These are phyloP conservation scores for Eumerus sabulonum DNA, from an alignment of 2,888 invertebrate species.

Conservation along the genomic window DNA sequence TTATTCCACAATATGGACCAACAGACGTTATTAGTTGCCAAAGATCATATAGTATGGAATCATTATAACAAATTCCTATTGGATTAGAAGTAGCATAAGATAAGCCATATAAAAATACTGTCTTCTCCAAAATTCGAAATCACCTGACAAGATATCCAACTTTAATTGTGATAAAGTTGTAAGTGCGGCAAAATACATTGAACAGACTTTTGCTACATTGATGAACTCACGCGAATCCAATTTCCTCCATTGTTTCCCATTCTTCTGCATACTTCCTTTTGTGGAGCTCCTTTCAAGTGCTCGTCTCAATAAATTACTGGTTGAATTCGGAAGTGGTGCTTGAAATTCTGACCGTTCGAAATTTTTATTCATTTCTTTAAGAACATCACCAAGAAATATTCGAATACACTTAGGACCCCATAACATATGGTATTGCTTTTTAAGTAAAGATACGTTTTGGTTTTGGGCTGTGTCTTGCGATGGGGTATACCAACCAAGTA, in stretches of 20 bases:
- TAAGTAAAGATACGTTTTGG: conserved; percentile 78
- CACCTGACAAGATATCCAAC: conserved; percentile 95
- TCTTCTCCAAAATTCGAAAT: conserved; percentile 9
- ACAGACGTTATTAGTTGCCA: conserved; percentile 94
- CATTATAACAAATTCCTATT: conserved; percentile 94
- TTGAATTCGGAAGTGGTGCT: conserved; percentile 75
- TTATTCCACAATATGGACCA: conserved; percentile 93
- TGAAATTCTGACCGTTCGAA: conserved; percentile 78
- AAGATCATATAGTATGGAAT: conserved; percentile 91
- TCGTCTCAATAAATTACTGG: conserved; percentile 81
- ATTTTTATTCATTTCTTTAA: conserved; percentile 76
- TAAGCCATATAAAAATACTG: neutral
- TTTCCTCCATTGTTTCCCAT: conserved; percentile 82
- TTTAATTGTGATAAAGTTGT: conserved; percentile 93
- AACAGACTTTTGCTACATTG: conserved; percentile 91
- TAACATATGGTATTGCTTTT: conserved; percentile 80
- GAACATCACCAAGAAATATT: conserved; percentile 81
- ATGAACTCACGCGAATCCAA: conserved; percentile 90
- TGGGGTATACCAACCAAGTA: conserved; percentile 96
- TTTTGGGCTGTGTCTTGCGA: conserved; percentile 79
- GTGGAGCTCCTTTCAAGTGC: conserved; percentile 83
- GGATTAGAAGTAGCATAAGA: conserved; percentile 11
- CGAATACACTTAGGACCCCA: conserved; percentile 81
- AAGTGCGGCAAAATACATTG: conserved; percentile 94
- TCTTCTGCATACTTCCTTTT: conserved; percentile 80